Base-by-base conservation (phyloP, 2,113 vertebrate genomes). In the Camarhynchus parvulus region DNA sequence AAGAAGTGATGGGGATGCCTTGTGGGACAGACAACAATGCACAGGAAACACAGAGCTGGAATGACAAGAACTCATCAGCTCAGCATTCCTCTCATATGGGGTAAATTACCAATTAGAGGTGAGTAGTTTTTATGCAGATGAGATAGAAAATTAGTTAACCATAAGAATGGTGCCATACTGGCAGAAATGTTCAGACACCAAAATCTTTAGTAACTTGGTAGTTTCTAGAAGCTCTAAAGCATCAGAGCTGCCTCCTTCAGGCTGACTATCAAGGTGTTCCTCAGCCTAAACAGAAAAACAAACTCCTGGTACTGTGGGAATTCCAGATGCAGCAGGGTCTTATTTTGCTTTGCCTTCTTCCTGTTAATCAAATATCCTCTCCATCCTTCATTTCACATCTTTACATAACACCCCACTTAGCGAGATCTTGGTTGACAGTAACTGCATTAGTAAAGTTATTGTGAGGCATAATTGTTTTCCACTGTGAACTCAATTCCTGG, bases 401-500 rank as follows among this genome's bases (percentile, higher is more conserved):
- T 94, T 61, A 90, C 69, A 11, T 61, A 93, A 75, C 90, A 85
- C 52, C 74, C 92, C 78, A 56, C 86, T 96, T 93, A 93, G 88
- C 2, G 2, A 89, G 93, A 96, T 95, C 88, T 61, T n/a, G 24
- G 59, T 28, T 87, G 94, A 95, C 96, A 97, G 83, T 96, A 96
- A 97, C 80, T 74, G 42, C 25, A 41, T 96, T 96, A 96, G 94
- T 59, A 64, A 94, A 97, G 97, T 96, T 97, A 95, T 92, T 93
- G 90, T 42, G 80, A 80, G 89, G 35, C 44, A 3, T 87, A 93
- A 96, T 95, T 89, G 95, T 94, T 96, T 95, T 89, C 96, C 83
- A 58, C 88, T 46, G 77, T 68, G 90, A 93, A 85, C 93, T 93
- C 90, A 94, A 70, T 87, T 95, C 90, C 50, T 72, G 52, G 37